Evolutionary conservation across 2,113 vertebrate species (phyloP).

Genomic region (Columba janthina): DNA sequence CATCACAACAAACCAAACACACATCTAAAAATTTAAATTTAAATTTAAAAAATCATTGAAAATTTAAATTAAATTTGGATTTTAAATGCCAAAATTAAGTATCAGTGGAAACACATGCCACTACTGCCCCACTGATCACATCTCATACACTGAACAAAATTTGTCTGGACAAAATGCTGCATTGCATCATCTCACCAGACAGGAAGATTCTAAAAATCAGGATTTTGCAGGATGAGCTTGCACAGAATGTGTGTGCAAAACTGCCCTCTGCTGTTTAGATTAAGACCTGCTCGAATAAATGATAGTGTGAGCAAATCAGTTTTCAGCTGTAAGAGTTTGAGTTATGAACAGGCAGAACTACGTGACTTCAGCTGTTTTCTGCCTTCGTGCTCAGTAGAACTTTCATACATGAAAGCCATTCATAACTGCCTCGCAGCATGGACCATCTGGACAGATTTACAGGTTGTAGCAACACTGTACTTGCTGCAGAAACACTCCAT

Average conservation of each 20-base stretch:
- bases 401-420: not conserved
- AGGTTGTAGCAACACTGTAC: not conserved
- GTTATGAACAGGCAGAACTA: not conserved
- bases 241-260: not conserved
- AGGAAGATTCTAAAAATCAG: not conserved
- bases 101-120: not conserved
- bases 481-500: not conserved
- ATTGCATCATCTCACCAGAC: conserved; percentile 7
- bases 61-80: not conserved
- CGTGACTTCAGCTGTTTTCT: not conserved
- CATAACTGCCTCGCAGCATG: not conserved
- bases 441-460: not conserved
- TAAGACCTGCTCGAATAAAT: not conserved
- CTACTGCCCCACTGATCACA: not conserved
- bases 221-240: not conserved
- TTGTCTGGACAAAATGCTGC: conserved; percentile 38
- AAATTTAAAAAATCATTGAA: too few relatives aligned
- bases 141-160: not conserved
- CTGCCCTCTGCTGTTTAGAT: conserved; percentile 61
- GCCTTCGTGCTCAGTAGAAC: not conserved
- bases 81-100: not conserved
- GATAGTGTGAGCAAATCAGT: accelerated
- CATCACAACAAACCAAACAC: not conserved
- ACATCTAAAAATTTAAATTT: too few relatives aligned
- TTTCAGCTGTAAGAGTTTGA: not conserved